phyloP scores from a whole-genome alignment of 2,113 vertebrate genomes.

The Atractosteus spatula region DNA sequence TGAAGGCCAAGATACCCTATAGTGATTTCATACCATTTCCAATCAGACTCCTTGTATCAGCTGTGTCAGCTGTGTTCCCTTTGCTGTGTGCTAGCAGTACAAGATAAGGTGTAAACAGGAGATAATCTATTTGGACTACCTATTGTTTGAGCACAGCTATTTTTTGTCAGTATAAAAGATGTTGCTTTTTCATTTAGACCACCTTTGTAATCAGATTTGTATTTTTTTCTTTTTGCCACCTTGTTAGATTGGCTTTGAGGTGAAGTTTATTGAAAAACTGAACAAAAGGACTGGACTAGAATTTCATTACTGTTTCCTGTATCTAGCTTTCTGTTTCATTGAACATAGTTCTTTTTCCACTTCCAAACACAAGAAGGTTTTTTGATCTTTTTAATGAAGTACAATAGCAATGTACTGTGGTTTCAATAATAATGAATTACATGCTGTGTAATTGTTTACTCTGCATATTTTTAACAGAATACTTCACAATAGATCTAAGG shows the following conservation, averaged over 20 bases:
- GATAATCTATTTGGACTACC: neutral
- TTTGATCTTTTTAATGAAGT: too few relatives aligned
- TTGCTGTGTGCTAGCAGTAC: neutral
- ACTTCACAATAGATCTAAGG: too few relatives aligned
- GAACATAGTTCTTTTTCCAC: too few relatives aligned
- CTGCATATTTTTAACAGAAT: too few relatives aligned
- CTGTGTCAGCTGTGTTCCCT: neutral
- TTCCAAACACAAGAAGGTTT: too few relatives aligned
- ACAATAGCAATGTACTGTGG: too few relatives aligned
- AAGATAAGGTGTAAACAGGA: neutral
- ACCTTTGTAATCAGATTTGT: neutral
- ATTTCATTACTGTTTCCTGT: too few relatives aligned
- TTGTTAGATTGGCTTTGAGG: neutral
- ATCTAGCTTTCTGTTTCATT: too few relatives aligned
- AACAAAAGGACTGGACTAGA: neutral
- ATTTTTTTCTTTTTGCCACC: neutral
- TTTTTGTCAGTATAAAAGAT: neutral
- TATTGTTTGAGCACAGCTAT: neutral
- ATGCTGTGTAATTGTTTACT: too few relatives aligned
- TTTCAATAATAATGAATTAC: too few relatives aligned
- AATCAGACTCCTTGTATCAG: conserved; percentile 1
- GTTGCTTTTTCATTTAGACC: neutral
- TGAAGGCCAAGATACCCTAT: neutral
- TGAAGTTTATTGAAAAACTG: neutral
- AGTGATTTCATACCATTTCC: neutral